Evolutionary conservation across 2,797 vertebrate species (phyloP), one percentile per base, ranked within the genome.

Genomic region (Myotis daubentonii): DNA sequence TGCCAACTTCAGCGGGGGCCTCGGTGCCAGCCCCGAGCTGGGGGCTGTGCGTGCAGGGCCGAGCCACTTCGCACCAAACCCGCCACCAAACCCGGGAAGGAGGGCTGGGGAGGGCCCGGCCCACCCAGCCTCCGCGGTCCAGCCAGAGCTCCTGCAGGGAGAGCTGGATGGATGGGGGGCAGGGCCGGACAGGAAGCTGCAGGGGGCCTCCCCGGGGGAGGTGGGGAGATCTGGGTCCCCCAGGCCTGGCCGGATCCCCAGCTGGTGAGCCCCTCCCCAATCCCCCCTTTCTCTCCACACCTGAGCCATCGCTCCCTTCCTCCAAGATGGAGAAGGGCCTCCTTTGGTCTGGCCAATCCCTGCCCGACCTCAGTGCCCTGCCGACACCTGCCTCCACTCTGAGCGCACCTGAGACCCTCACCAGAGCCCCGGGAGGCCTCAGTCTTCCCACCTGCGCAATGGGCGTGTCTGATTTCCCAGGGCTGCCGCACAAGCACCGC

Each of bases 361-460:
- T 4, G 28, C 22, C 28, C 1, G 1, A 2, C 25, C 6, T 25
- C 33, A 17, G 57, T 8, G 53, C 1, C 38, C 36, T 68, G 17
- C 3, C 0, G 4, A 12, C 6, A 0, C 22, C 36, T 19, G 3
- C 55, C 38, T 4, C 15, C 23, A 1, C 68, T 17, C 22, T 47
- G 5, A 15, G 76, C 55, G 28, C 75, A 5, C 25, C 84, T 3
- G 30, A 68, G 41, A 44, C 75, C 53, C 62, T 30, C 0, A 1
- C 23, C 84, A 19, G 16, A n/a, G 55, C 57, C 78, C 36, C 0
- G 0, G 33, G 60, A 4, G 1, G 36, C 16, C 55, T 38, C 10
- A 0, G 0, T 3, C 25, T 20, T 4, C 91, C 62, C 1, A 1
- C 44, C 30, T 8, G n/a, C 12, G 0, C 6, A 2, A 0, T 1